Conservation (phyloP, 2,797 vertebrate genomes). For the Neoniphon sammara region DNA sequence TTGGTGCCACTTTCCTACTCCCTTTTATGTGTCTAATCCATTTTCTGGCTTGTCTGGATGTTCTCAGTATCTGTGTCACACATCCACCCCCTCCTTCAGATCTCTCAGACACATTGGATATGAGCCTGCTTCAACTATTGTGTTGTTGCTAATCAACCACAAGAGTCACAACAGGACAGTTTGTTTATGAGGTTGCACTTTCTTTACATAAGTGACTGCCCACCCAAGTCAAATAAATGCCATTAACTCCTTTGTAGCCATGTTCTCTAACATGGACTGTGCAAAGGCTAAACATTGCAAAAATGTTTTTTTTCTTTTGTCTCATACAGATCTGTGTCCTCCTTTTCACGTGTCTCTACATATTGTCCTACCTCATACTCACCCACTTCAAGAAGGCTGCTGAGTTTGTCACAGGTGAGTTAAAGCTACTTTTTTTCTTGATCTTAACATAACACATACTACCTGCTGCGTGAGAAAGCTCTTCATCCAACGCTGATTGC, state of each 20-base stretch:
- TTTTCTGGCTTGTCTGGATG: conserved; percentile 5
- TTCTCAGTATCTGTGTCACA: conserved; percentile 9
- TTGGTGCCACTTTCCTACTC: not conserved
- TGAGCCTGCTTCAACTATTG: not conserved
- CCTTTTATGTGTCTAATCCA: not conserved
- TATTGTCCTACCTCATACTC: conserved; percentile 93
- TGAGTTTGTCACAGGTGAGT: conserved; percentile 91
- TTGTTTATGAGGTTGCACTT: conserved; percentile 11
- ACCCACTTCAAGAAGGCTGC: conserved; percentile 94
- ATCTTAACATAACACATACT: not conserved
- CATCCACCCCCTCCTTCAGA: conserved; percentile 1
- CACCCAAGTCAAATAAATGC: not conserved
- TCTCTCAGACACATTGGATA: not conserved
- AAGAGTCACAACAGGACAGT: not conserved
- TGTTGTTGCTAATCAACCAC: not conserved
- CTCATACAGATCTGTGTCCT: conserved; percentile 90
- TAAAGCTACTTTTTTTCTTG: not conserved
- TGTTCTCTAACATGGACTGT: not conserved
- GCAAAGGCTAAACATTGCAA: not conserved
- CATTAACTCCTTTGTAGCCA: not conserved
- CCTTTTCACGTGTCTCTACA: conserved; percentile 93
- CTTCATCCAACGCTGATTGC: conserved; percentile 25
- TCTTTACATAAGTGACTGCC: not conserved
- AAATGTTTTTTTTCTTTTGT: not conserved
- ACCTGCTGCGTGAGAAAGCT: conserved; percentile 10